Percentiles rank a stretch among this genome's conserved stretches.
Evolutionary conservation across 1,140 invertebrate genomes (phyloP).

Genomic region (Tenebrio molitor): DNA sequence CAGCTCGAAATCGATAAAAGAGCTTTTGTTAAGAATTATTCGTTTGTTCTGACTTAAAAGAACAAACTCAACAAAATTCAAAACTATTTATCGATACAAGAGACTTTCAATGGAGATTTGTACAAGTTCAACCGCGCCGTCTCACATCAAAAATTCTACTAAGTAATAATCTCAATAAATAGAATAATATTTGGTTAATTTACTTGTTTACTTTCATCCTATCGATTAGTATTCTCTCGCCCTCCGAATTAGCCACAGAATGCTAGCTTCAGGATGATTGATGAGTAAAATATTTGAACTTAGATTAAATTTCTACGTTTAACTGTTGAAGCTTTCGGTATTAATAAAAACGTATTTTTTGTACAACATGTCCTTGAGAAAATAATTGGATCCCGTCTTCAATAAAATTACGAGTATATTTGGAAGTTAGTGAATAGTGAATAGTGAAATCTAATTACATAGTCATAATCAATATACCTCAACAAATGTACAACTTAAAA

Average conservation of each 20-base stretch:
- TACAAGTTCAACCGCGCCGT: too few species aligned
- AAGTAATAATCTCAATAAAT: neutral
- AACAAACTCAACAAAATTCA: neutral
- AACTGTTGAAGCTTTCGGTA: neutral
- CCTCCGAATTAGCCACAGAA: neutral
- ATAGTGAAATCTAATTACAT: too few species aligned
- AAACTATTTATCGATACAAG: neutral
- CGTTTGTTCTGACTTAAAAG: conserved; percentile 12
- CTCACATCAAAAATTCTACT: neutral
- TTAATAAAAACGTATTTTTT: neutral
- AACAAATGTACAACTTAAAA: too few species aligned
- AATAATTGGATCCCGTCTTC: too few species aligned
- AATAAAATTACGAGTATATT: too few species aligned
- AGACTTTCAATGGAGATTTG: conserved; percentile 6
- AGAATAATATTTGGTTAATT: conserved; percentile 5
- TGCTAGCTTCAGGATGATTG: neutral
- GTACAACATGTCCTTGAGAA: too few species aligned
- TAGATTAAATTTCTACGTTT: neutral
- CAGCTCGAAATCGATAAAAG: conserved; percentile 23
- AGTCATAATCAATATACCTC: too few species aligned
- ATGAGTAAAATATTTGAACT: neutral
- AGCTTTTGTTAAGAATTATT: conserved; percentile 22
- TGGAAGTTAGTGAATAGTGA: too few species aligned
- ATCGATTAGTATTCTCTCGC: neutral
- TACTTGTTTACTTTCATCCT: conserved; percentile 2